These are phyloP conservation scores for Hofmannophila pseudospretella DNA, from an alignment of 2,888 invertebrate species.

Conservation along the genomic window DNA sequence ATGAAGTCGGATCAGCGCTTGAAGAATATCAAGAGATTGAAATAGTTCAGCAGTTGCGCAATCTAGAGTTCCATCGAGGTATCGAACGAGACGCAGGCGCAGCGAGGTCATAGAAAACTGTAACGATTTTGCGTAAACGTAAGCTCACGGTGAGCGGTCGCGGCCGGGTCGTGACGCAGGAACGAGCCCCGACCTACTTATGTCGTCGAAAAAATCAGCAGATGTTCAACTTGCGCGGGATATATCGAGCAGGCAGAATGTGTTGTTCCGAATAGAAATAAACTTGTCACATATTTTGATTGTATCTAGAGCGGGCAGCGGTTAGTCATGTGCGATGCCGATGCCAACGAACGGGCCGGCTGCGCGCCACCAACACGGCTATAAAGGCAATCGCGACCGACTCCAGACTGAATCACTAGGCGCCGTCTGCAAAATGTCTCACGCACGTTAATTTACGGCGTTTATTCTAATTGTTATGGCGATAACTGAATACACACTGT, in stretches of 20 bases:
- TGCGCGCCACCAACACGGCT: conserved; percentile 54
- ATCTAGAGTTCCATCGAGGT: too few species aligned
- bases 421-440: conserved; percentile 78
- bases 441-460: conserved; percentile 49
- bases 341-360: conserved; percentile 73
- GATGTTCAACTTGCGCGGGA: conserved; percentile 69
- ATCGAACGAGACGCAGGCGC: conserved; percentile 14
- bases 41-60: too few species aligned
- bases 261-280: conserved; percentile 77
- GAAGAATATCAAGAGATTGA: too few species aligned
- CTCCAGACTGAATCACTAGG: conserved; percentile 72
- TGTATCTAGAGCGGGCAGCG: conserved; percentile 75
- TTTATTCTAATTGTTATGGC: conserved; percentile 27
- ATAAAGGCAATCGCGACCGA: conserved; percentile 71
- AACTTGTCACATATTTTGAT: conserved; percentile 78
- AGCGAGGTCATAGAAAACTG: conserved; percentile 39
- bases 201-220: conserved; percentile 74
- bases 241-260: conserved; percentile 71
- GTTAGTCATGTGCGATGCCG: conserved; percentile 72
- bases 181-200: conserved; percentile 74
- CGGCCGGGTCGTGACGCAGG: conserved; percentile 64
- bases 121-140: conserved; percentile 69
- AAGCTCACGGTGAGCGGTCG: conserved; percentile 41
- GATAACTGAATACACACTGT: conserved; percentile 3
- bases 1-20: too few species aligned